Percentiles rank a stretch among this genome's conserved stretches.
These are phyloP conservation scores for Marmota flaviventris DNA, from an alignment of 2,113 vertebrate genomes.

Conservation along the genomic window DNA sequence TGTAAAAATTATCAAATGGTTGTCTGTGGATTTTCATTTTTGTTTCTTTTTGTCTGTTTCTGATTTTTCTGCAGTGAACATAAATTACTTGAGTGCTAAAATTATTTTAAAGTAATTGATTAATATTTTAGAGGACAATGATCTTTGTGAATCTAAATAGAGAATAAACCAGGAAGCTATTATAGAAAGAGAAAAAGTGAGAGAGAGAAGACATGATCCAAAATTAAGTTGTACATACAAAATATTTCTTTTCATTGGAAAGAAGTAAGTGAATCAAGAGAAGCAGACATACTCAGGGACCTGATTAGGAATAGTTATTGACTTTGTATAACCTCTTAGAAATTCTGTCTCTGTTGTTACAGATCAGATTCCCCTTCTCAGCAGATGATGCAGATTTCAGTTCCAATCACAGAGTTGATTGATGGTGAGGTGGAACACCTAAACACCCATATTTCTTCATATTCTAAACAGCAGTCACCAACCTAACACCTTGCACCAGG, in stretches of 20 bases:
- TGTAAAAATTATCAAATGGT: background rate
- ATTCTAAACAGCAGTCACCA: background rate
- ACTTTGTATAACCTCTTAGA: constrained; percentile 45
- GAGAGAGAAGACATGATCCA: constrained; percentile 1
- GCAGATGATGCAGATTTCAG: background rate
- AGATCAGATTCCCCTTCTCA: background rate
- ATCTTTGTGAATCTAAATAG: constrained; percentile 79
- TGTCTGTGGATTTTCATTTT: background rate
- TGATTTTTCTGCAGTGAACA: constrained; percentile 67
- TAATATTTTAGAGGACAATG: constrained; percentile 80
- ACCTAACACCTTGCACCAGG: accelerated
- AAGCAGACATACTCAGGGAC: background rate
- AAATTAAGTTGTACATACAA: constrained; percentile 61
- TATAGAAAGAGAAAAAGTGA: background rate
- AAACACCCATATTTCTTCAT: background rate
- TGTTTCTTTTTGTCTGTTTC: constrained; percentile 43
- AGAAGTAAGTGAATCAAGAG: constrained; percentile 68
- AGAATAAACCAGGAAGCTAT: constrained; percentile 77
- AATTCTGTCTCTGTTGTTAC: background rate
- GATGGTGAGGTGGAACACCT: background rate
- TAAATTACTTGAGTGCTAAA: constrained; percentile 76
- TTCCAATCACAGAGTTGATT: background rate
- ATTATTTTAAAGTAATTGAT: constrained; percentile 80
- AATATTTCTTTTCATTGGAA: constrained; percentile 72
- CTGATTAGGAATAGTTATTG: constrained; percentile 2